Evolutionary conservation across 2,113 vertebrate species (phyloP).

Genomic region (Zosterops borbonicus): DNA sequence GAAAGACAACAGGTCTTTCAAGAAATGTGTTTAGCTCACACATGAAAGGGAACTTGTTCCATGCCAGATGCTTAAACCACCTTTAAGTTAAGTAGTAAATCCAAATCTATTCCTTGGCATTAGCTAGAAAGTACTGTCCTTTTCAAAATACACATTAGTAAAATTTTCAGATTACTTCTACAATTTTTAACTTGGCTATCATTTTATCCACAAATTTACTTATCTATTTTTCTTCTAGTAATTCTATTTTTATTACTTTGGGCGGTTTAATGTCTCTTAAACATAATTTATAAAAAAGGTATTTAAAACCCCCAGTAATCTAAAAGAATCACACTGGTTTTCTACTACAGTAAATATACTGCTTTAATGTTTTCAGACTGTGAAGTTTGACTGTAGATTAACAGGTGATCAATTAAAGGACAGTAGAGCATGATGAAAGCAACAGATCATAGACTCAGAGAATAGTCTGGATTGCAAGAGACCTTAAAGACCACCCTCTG

Average conservation of each 20-base stretch:
- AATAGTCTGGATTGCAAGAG: neutral
- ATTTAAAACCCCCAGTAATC: fast-evolving
- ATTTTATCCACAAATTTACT: neutral
- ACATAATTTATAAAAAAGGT: neutral
- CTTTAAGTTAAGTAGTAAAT: neutral
- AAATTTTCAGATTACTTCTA: neutral
- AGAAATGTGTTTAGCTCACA: neutral
- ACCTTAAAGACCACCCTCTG: neutral
- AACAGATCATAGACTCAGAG: neutral
- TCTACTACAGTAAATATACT: neutral
- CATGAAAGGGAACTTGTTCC: neutral
- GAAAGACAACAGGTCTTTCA: conserved; percentile 38
- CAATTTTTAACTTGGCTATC: neutral
- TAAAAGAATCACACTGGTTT: neutral
- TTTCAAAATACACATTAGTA: neutral
- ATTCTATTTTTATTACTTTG: neutral
- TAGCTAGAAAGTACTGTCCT: neutral
- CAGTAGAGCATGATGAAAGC: neutral
- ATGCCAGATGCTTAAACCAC: neutral
- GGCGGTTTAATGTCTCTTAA: neutral
- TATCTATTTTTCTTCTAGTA: neutral
- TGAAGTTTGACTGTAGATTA: neutral
- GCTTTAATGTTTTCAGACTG: neutral
- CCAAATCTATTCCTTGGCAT: neutral
- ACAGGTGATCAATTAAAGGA: neutral